Evolutionary conservation across 1,140 invertebrate genomes (phyloP), one percentile per base, ranked within the genome.

Genomic region (Bombus confusus): DNA sequence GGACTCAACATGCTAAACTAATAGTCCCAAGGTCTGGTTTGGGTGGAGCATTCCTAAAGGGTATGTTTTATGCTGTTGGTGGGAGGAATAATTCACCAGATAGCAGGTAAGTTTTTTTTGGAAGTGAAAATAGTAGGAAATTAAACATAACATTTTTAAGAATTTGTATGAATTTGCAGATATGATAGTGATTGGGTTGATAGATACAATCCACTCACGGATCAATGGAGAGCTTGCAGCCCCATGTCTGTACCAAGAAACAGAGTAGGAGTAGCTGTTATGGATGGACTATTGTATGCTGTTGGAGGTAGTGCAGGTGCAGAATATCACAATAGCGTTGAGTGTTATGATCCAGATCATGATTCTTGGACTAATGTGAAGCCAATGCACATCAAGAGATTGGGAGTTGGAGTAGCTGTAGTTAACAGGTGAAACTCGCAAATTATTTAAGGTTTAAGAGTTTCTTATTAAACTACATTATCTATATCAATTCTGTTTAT

Each of bases 291-390:
- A 71, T 95, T 99, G 72, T 99, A 99, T 93, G 98, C 98, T 52
- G 97, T 99, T 12, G 98, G 98, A 78, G 98, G 98, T 6, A 98
- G 98, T 37, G 97, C 98, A 22, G 98, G 97, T 28, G 96, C 96
- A 3, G 97, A 97, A 89, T 98, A 98, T 94, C 98, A 98, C 91
- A 97, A 97, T 91, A 97, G 97, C 75, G 98, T 98, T n/a, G 98
- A 99, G 96, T 98, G 98, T 92, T 99, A 98, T 94, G 98, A 99
- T 95, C 98, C 98, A 2, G 97, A 98, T 89, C 96, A 97, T 86
- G 98, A 99, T 95, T 96, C 96, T 86, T 99, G 98, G 98, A 96
- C 96, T 5, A 96, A 96, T 57, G 96, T 98, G 52, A 97, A 97
- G 91, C 96, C 98, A 1, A 99, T 99, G 98, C 96, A 97, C 83